Conservation (phyloP, 2,797 vertebrate species). For the Mormyrus hasselquistii region DNA sequence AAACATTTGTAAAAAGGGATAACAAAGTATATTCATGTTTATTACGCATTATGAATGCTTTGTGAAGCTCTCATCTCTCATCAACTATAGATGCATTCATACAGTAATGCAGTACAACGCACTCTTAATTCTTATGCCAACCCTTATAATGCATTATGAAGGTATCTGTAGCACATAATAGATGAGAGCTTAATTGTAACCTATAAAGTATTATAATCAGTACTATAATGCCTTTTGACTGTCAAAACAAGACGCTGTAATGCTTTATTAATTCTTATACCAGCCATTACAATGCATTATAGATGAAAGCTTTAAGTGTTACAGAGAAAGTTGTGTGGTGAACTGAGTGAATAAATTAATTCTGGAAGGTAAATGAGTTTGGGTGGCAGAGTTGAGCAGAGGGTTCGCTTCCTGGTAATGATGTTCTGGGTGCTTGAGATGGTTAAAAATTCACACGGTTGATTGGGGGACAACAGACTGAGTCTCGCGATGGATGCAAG, state of each 20-base stretch:
- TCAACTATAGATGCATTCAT: neutral
- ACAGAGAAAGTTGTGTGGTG: neutral
- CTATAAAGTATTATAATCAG: neutral
- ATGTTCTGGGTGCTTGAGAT: conserved; percentile 34
- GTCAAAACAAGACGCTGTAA: neutral
- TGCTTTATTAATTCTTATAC: neutral
- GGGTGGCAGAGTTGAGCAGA: conserved; percentile 33
- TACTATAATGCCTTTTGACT: neutral
- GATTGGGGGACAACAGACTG: conserved; percentile 42
- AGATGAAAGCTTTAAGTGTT: neutral
- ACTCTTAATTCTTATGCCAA: neutral
- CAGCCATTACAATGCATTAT: neutral
- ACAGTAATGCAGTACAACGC: neutral
- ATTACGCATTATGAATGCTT: neutral
- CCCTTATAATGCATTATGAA: neutral
- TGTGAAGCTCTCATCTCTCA: neutral
- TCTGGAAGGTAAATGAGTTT: neutral
- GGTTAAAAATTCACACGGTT: conserved; percentile 34
- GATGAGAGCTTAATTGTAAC: neutral
- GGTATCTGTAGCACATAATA: neutral
- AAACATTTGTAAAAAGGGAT: neutral
- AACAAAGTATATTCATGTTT: neutral
- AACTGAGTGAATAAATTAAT: neutral
- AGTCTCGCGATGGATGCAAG: conserved; percentile 34
- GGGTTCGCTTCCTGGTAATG: conserved; percentile 39